phyloP scores from a whole-genome alignment of 1,140 invertebrate species.

The Drosophila suzukii region DNA sequence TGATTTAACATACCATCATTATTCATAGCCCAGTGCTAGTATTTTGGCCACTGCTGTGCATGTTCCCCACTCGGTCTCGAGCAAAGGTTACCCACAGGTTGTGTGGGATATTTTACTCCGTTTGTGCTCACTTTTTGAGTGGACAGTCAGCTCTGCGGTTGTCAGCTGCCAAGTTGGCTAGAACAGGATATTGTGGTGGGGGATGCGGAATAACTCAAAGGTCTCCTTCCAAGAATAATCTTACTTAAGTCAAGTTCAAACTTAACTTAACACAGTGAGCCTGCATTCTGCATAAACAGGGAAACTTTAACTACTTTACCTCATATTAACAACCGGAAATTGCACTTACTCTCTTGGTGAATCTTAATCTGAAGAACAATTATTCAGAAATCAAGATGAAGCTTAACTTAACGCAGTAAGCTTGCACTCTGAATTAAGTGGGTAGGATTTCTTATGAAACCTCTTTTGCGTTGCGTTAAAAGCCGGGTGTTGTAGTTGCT shows the following conservation, averaged over 20 bases:
- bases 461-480: not conserved
- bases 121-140: slow-evolving; percentile 19
- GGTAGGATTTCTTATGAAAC: not conserved
- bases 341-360: not conserved
- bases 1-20: no score
- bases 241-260: slow-evolving; percentile 1
- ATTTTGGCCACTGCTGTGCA: not conserved
- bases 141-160: slow-evolving; percentile 17
- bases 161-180: slow-evolving; percentile 31
- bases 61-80: not conserved
- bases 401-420: not conserved
- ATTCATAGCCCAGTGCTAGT: not conserved
- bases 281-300: not conserved
- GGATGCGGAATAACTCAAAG: slow-evolving; percentile 15
- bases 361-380: slow-evolving; percentile 1
- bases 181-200: slow-evolving; percentile 22
- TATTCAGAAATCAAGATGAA: not conserved
- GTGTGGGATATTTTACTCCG: not conserved
- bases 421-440: not conserved
- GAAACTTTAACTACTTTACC: not conserved
- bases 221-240: slow-evolving; percentile 4
- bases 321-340: slow-evolving; percentile 1
- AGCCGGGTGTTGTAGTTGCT: not conserved
- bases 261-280: not conserved
- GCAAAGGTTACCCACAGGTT: slow-evolving; percentile 5